Conservation (phyloP, 2,888 invertebrate genomes). For the Zele albiditarsus region DNA sequence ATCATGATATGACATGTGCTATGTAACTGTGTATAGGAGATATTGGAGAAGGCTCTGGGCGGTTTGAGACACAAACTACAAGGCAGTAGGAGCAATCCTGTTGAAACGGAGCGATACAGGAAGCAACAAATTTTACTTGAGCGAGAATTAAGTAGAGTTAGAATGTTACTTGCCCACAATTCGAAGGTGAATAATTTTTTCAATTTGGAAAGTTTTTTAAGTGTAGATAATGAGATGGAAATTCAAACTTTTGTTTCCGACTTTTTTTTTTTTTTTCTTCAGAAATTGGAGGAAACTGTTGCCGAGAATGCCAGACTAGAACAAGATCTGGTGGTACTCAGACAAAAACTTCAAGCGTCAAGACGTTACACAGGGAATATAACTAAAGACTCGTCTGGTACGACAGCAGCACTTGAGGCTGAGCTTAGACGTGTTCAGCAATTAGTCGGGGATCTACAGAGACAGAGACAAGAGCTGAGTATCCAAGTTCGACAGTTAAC, state of each 20-base stretch:
- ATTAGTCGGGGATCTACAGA: conserved; percentile 88
- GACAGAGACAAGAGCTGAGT: conserved; percentile 89
- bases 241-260: conserved; percentile 19
- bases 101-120: conserved; percentile 80
- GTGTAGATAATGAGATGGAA: conserved; percentile 18
- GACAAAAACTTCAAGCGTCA: conserved; percentile 87
- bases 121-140: conserved; percentile 83
- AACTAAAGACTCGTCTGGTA: conserved; percentile 69
- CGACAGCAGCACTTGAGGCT: conserved; percentile 82
- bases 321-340: conserved; percentile 87
- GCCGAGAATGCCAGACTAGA: conserved; percentile 92
- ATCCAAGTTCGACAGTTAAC: conserved; percentile 89
- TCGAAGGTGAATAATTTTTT: conserved; percentile 81
- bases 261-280: conserved; percentile 37
- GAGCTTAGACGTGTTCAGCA: conserved; percentile 89
- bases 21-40: conserved; percentile 73
- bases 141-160: conserved; percentile 87
- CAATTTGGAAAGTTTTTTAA: not conserved
- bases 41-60: conserved; percentile 80
- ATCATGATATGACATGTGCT: not conserved
- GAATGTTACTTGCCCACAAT: conserved; percentile 90
- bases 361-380: conserved; percentile 74
- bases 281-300: conserved; percentile 93
- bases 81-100: conserved; percentile 77
- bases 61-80: conserved; percentile 80